Conservation (phyloP, 2,888 invertebrate genomes). For the Quadroppia sp. region DNA sequence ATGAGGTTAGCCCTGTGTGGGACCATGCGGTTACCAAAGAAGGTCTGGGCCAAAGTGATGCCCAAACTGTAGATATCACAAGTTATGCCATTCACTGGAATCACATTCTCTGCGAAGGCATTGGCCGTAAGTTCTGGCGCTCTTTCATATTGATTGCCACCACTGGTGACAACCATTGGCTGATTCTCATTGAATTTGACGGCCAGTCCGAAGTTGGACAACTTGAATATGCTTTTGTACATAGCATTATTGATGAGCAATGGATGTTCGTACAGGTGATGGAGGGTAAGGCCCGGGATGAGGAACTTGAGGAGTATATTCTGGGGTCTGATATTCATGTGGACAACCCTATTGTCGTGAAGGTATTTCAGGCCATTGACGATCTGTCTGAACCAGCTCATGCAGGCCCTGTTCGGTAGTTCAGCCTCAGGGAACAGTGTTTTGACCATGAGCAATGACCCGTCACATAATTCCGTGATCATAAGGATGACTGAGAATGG, state of each 20-base stretch:
- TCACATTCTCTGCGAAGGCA: too few relatives aligned
- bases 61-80: background rate
- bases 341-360: background rate
- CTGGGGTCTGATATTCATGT: constrained; percentile 3
- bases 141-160: background rate
- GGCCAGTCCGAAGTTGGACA: background rate
- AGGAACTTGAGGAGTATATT: background rate
- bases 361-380: background rate
- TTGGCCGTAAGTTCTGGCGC: background rate
- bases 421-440: background rate
- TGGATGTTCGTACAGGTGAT: background rate
- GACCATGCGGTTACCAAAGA: too few relatives aligned
- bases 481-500: background rate
- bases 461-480: background rate
- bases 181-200: too few relatives aligned
- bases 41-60: background rate
- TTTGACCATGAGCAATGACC: background rate
- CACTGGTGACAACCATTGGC: background rate
- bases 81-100: background rate
- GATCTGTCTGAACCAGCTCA: background rate
- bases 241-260: background rate
- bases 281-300: too few relatives aligned
- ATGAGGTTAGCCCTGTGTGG: too few relatives aligned
- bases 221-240: background rate
- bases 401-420: background rate